Evolutionary conservation across 1,140 invertebrate species (phyloP).

Genomic region (Bicyclus anynana): DNA sequence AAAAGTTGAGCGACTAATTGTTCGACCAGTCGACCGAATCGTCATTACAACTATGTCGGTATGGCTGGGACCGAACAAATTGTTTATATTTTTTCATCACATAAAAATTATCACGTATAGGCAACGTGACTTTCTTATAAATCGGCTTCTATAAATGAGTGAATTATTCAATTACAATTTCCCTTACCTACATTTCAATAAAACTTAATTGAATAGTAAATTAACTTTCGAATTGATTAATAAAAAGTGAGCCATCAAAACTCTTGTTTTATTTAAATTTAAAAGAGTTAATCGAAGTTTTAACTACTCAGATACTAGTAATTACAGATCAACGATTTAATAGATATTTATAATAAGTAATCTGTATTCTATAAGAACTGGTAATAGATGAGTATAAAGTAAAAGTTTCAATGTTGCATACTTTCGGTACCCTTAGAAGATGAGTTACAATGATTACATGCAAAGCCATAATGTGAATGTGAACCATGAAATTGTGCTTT

Average conservation of each 20-base stretch:
- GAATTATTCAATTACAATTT: not conserved
- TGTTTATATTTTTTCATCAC: not conserved
- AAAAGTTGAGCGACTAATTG: constrained; percentile 55
- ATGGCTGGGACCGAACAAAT: not conserved
- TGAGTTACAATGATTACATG: no score
- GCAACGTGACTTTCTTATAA: not conserved
- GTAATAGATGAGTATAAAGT: no score
- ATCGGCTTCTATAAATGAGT: not conserved
- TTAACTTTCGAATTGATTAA: not conserved
- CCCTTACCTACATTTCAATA: not conserved
- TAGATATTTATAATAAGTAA: no score
- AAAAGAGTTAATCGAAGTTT: not conserved
- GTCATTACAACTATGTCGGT: constrained; percentile 44
- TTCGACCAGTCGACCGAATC: constrained; percentile 23
- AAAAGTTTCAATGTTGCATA: no score
- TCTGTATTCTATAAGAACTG: no score
- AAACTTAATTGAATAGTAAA: not conserved
- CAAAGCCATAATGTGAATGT: no score
- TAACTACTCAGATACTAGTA: no score
- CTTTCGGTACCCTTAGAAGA: no score
- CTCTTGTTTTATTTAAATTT: not conserved
- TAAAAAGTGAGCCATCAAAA: not conserved
- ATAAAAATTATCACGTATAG: not conserved
- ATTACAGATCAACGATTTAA: no score
- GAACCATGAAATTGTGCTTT: no score